Evolutionary conservation across 2,888 invertebrate genomes (phyloP), one percentile per base, ranked within the genome.

Genomic region (Anthoptus insignis): DNA sequence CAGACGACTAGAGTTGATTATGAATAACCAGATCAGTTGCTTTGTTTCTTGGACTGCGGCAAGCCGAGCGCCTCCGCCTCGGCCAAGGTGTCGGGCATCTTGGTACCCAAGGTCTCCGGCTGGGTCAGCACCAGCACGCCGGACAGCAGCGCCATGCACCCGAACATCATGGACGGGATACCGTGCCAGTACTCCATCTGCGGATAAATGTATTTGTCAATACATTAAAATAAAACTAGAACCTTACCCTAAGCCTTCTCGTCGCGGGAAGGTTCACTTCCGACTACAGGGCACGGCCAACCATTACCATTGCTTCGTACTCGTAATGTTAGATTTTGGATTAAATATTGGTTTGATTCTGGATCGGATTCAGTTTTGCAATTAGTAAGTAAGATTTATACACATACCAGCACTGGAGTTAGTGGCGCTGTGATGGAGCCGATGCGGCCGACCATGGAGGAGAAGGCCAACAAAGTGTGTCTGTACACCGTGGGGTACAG

Each of bases 341-440:
- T 34, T 27, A 27, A 27, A 27, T n/a, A n/a, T n/a, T n/a, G n/a
- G n/a, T n/a, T n/a, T n/a, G 1, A 2, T 34, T 2, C n/a, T 4
- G 34, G 11, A 34, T 11, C 1, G 19, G 19, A 19, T n/a, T n/a
- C n/a, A n/a, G n/a, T n/a, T n/a, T n/a, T n/a, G n/a, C n/a, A n/a
- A n/a, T n/a, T n/a, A 8, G 16, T 16, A 6, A 19, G 6, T 3
- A n/a, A 6, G 19, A 19, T 7, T 3, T 5, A 1, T n/a, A 39
- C 19, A 80, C 87, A 82, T 64, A 95, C 95, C 82, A 96, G 80
- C 14, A 95, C 89, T 3, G 95, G 95, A 0, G 96, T 95, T 71
- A 96, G 95, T 0, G 96, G 96, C 0, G 96, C 96, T 39, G 95
- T 84, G 87, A 96, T 96, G 9, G 96, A 95, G 0, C 96, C 96